These are phyloP conservation scores for Galleria mellonella DNA, from an alignment of 1,140 invertebrate species.

Conservation along the genomic window DNA sequence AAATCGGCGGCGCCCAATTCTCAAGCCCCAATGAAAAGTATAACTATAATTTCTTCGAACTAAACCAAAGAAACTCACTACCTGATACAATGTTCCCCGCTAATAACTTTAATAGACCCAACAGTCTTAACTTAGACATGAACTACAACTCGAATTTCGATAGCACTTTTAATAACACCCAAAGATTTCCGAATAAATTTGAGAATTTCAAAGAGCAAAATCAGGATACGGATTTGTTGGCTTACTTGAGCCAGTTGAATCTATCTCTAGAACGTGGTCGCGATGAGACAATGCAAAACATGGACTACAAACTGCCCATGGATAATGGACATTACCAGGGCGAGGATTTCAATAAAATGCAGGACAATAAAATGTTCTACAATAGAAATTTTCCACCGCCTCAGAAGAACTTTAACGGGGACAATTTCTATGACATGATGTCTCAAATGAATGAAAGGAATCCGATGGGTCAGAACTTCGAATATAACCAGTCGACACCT, in stretches of 20 bases:
- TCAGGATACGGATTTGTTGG: conserved; percentile 42
- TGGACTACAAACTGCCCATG: conserved; percentile 44
- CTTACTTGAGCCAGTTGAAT: conserved; percentile 54
- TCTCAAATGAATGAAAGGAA: conserved; percentile 32
- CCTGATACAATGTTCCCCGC: conserved; percentile 45
- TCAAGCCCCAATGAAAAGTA: conserved; percentile 53
- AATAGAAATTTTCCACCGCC: conserved; percentile 39
- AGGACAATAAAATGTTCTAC: conserved; percentile 47
- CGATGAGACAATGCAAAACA: conserved; percentile 35
- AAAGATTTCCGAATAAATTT: conserved; percentile 48
- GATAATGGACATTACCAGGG: conserved; percentile 45
- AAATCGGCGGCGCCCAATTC: conserved; percentile 64
- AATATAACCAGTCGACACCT: conserved; percentile 30
- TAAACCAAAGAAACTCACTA: conserved; percentile 63
- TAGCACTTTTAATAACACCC: conserved; percentile 20
- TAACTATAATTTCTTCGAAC: conserved; percentile 64
- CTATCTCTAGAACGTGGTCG: conserved; percentile 33
- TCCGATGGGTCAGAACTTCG: conserved; percentile 38
- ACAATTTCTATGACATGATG: conserved; percentile 48
- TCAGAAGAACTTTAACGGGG: conserved; percentile 37
- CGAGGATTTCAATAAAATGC: conserved; percentile 47
- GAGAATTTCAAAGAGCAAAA: conserved; percentile 47
- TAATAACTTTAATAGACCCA: conserved; percentile 48
- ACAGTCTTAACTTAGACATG: conserved; percentile 54
- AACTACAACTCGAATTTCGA: conserved; percentile 47